phyloP scores from a whole-genome alignment of 2,888 invertebrate species.

The Priocnemis perturbator region DNA sequence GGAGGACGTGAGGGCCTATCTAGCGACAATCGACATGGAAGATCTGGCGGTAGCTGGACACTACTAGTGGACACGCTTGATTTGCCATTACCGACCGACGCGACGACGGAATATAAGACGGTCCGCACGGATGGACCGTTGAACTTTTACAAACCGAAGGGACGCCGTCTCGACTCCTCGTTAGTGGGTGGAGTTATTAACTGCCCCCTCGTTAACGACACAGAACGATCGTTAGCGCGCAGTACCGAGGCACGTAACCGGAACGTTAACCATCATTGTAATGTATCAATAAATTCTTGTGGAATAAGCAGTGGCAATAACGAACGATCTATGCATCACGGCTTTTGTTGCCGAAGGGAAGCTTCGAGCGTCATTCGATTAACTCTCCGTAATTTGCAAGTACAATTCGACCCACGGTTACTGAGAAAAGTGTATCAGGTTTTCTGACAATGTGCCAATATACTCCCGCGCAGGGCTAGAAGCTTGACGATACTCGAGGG shows the following conservation, averaged over 20 bases:
- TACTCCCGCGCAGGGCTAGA: too few species aligned
- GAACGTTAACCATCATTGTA: slow-evolving; percentile 40
- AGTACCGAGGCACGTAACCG: slow-evolving; percentile 28
- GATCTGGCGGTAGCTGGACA: too few species aligned
- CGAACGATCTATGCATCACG: slow-evolving; percentile 2
- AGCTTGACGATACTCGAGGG: too few species aligned
- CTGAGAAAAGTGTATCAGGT: too few species aligned
- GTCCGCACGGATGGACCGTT: not conserved
- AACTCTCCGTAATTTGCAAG: not conserved
- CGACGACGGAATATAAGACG: not conserved
- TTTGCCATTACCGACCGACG: not conserved
- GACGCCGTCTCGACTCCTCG: slow-evolving; percentile 53
- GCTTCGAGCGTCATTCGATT: not conserved
- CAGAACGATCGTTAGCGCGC: slow-evolving; percentile 41
- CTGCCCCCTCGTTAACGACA: slow-evolving; percentile 51
- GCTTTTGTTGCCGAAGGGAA: not conserved
- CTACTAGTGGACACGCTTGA: too few species aligned
- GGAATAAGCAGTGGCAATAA: too few species aligned
- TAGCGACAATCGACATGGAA: too few species aligned
- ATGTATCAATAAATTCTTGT: slow-evolving; percentile 38
- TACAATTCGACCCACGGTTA: too few species aligned
- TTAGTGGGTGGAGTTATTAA: slow-evolving; percentile 57
- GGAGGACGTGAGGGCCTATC: too few species aligned
- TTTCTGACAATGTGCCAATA: too few species aligned
- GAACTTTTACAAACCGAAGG: slow-evolving; percentile 43